A percentile compares a stretch with the other conserved stretches of the same genome.
These are phyloP conservation scores for Elegia similella DNA, from an alignment of 2,888 invertebrate species.

Conservation along the genomic window DNA sequence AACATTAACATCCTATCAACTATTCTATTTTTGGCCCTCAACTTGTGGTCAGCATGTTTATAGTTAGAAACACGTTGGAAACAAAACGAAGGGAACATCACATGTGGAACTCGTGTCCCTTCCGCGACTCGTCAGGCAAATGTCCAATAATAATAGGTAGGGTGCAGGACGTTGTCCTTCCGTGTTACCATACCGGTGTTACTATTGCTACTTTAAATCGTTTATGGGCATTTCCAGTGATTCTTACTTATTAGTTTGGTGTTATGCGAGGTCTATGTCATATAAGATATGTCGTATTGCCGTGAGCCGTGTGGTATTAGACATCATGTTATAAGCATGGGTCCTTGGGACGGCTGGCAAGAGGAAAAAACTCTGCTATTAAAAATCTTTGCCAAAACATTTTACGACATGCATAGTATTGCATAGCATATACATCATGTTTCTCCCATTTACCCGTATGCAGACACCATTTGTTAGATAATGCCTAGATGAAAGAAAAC, in stretches of 20 bases:
- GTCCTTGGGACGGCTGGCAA: no score
- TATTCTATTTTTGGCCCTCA: constrained; percentile 31
- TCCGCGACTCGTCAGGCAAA: constrained; percentile 45
- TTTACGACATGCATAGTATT: no score
- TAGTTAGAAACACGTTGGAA: constrained; percentile 28
- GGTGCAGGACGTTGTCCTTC: constrained; percentile 68
- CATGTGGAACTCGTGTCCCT: constrained; percentile 45
- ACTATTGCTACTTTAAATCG: neutral
- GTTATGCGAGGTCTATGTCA: no score
- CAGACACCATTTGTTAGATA: no score
- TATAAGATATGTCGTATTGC: no score
- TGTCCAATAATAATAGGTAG: constrained; percentile 52
- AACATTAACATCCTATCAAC: constrained; percentile 11
- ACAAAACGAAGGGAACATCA: constrained; percentile 45
- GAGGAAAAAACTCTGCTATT: no score
- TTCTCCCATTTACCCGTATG: no score
- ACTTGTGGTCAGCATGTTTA: constrained; percentile 53
- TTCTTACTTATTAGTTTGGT: neutral
- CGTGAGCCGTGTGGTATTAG: no score
- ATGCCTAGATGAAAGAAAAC: no score
- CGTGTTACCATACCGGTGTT: constrained; percentile 33
- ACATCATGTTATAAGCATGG: no score
- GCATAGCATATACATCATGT: no score
- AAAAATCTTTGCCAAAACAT: no score
- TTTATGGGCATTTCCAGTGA: constrained; percentile 3